Conservation (phyloP, 2,113 vertebrate species). For the Balaenoptera acutorostrata region DNA sequence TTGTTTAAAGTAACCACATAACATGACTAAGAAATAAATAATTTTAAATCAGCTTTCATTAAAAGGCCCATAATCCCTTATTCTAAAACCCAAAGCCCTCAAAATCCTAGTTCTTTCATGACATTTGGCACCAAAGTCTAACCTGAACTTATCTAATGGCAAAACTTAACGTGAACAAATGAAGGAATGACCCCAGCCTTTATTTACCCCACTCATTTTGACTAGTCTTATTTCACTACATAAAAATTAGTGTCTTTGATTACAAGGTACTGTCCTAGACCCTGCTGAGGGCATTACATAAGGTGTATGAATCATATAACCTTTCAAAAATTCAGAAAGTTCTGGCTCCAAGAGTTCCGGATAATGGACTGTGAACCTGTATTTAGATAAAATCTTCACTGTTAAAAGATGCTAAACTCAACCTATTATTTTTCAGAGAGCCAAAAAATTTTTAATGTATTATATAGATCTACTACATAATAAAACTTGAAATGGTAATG, state of each 20-base stretch:
- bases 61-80: not conserved
- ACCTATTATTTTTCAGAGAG: not conserved
- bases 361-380: not conserved
- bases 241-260: not conserved
- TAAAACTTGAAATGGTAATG: not conserved
- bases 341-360: not conserved
- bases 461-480: not conserved
- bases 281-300: not conserved
- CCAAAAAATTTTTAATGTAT: not conserved
- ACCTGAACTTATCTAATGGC: not conserved
- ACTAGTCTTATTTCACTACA: not conserved
- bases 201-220: not conserved
- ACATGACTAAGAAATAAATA: not conserved
- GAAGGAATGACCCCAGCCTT: not conserved
- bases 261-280: not conserved
- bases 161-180: not conserved
- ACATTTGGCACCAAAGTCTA: not conserved
- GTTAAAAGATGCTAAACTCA: not conserved
- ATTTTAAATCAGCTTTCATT: not conserved
- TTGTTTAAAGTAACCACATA: not conserved
- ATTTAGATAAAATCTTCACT: constrained; percentile 4
- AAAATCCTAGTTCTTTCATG: not conserved
- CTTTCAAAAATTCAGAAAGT: not conserved
- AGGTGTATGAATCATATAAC: not conserved
- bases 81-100: not conserved